Evolutionary conservation across 2,113 vertebrate species (phyloP).

Genomic region (Paradoxurus hermaphroditus): DNA sequence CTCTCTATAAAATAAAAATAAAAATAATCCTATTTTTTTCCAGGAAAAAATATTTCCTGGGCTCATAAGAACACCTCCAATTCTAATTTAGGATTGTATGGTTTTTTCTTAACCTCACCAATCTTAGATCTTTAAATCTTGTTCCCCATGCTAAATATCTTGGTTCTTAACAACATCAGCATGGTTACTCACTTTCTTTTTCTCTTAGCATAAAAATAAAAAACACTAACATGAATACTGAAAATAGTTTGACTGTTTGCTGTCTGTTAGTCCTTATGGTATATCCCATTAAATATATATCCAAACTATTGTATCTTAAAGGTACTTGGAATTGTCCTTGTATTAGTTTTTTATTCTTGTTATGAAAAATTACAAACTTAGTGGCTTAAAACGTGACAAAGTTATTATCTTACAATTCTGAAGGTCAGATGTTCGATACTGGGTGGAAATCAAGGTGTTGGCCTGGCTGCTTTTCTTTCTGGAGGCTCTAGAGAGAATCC

Average conservation of each 20-base stretch:
- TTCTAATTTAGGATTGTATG: not conserved
- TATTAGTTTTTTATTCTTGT: not conserved
- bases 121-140: not conserved
- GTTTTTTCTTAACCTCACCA: not conserved
- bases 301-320: not conserved
- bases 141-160: not conserved
- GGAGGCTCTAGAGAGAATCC: no score
- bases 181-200: not conserved
- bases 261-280: not conserved
- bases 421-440: not conserved
- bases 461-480: not conserved
- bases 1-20: no score
- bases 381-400: not conserved
- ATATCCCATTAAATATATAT: not conserved
- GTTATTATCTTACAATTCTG: not conserved
- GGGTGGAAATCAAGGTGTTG: not conserved
- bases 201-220: not conserved
- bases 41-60: not conserved
- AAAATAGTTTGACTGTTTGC: not conserved
- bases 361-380: not conserved
- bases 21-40: not conserved
- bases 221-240: not conserved
- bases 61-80: not conserved
- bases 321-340: not conserved
- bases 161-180: not conserved